phyloP scores from a whole-genome alignment of 2,888 invertebrate genomes.

The Labia minor region DNA sequence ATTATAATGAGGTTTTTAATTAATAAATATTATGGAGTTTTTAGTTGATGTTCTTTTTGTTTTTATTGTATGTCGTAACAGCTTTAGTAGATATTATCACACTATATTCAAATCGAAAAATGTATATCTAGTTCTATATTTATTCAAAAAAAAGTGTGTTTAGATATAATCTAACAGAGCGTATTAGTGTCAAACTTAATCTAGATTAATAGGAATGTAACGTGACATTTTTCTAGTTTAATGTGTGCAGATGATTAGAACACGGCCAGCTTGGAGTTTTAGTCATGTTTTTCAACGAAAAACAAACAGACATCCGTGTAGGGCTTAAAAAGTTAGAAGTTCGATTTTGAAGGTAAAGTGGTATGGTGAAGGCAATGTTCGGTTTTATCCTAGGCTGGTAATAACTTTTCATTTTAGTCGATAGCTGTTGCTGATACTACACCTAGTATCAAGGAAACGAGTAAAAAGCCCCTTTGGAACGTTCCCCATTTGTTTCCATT shows the following conservation, averaged over 20 bases:
- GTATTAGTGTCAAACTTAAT: conserved; percentile 13
- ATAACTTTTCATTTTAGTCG: background rate
- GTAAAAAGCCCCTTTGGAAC: background rate
- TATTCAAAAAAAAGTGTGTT: conserved; percentile 13
- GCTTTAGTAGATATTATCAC: background rate
- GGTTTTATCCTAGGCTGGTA: background rate
- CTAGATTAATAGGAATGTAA: conserved; percentile 13
- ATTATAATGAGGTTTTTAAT: background rate
- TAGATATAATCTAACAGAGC: background rate
- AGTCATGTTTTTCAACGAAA: background rate
- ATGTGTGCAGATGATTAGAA: conserved; percentile 5
- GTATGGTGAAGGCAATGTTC: too few relatives aligned
- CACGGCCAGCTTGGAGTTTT: background rate
- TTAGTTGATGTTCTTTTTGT: background rate
- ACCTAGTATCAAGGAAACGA: background rate
- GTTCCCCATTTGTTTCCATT: conserved; percentile 5
- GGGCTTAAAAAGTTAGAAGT: background rate
- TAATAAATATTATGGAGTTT: background rate
- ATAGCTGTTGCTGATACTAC: background rate
- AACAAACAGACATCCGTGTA: conserved; percentile 9
- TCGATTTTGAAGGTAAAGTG: background rate
- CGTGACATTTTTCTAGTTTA: conserved; percentile 1
- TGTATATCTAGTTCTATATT: background rate
- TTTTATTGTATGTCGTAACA: background rate
- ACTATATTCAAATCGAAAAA: background rate